Evolutionary conservation across 2,113 vertebrate genomes (phyloP), one percentile per base, ranked within the genome.

Genomic region (Sceloporus tristichus): DNA sequence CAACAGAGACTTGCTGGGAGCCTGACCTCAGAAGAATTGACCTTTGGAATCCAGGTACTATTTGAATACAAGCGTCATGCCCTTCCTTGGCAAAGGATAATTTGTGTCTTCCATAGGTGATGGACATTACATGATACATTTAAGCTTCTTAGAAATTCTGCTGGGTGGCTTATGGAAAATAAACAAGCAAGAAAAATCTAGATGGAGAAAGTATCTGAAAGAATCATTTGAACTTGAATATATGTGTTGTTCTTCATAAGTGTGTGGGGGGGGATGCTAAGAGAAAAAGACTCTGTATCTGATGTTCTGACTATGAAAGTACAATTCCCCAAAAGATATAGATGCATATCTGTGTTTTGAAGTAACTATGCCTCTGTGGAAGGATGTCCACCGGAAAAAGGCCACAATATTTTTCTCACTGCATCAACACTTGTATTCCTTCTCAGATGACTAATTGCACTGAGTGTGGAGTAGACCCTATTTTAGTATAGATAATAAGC

Each of bases 41-140:
- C 87, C 84, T 92, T 90, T 90, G 92, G 79, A 95, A n/a, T 86
- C 88, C 93, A 96, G 95, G 95, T 95, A 95, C 95, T 1, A 1
- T 83, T 92, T 90, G 29, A 86, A 83, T 88, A 79, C 54, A 82
- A 59, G 65, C 93, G 91, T 81, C 90, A 74, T 93, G 87, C 65
- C 42, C 83, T 92, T 92, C 85, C 92, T 92, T 92, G 34, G 16
- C 66, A 76, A 77, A 56, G 7, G 88, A 82, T 85, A 18, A 59
- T 91, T 88, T 90, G 48, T 84, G 91, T 88, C 86, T 91, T 90
- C 77, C 9, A 88, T 62, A 71, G 65, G n/a, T 82, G 21, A 48
- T 65, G 90, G 66, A 56, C 10, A 87, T 25, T 65, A 48, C 59
- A 2, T 34, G 38, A 82, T 7, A 85, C 4, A 77, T 85, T n/a